Evolutionary conservation across 2,888 invertebrate genomes (phyloP), one percentile per base, ranked within the genome.

Genomic region (Celastrina argiolus): DNA sequence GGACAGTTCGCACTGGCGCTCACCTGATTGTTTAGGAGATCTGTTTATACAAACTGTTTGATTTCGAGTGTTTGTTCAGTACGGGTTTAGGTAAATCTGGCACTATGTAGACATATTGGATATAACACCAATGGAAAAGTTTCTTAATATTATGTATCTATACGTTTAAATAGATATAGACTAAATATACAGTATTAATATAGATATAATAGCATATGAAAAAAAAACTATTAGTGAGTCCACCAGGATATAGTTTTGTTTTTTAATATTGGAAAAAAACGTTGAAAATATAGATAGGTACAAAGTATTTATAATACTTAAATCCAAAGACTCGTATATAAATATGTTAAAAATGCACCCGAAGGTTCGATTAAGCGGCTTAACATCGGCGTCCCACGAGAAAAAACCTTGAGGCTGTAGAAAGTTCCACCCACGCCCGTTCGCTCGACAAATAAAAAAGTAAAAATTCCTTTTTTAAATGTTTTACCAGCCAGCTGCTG

Each of bases 361-460:
- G n/a, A 18, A 39, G 41, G 28, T 12, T 65, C 31, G 65, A 42
- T 58, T 65, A 22, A 41, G 26, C 41, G 63, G 67, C 56, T 66
- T 41, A 42, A 65, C n/a, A n/a, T n/a, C n/a, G n/a, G 68, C 69
- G 66, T 73, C 87, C 87, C 84, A 88, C 86, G 85, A 84, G 81
- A 82, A 82, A 80, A 78, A 74, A 75, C 81, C 87, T 82, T 78
- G 80, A 74, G 82, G 88, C 83, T 75, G 80, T 87, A 89, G 90
- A 90, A 88, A 89, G 89, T 88, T 84, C 86, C 88, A 84, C 91
- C 89, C 87, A 89, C 89, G 82, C 82, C 61, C 70, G 76, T 75
- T 73, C 76, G 78, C 76, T 72, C 70, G 66, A 71, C 73, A 76
- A 78, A 78, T 77, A 79, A 80, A 80, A 79, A 81, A 77, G 72